A percentile compares a stretch with the other conserved stretches of the same genome.
Evolutionary conservation across 2,113 vertebrate species (phyloP).

Genomic region (Rousettus leschenaultii): DNA sequence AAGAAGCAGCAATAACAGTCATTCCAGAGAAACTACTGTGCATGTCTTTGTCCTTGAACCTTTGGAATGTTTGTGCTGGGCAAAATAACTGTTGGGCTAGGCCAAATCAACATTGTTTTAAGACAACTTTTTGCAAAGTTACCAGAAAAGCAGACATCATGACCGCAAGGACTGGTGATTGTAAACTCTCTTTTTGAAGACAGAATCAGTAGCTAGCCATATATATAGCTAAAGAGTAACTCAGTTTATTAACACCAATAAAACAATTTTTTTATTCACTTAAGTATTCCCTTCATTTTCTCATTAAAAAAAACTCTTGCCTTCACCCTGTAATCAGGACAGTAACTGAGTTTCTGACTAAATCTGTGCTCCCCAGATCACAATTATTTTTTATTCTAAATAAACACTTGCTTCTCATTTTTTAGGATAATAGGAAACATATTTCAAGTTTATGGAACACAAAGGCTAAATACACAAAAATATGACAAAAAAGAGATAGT

Average conservation of each 20-base stretch:
- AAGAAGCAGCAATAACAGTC: not conserved
- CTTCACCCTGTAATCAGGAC: not conserved
- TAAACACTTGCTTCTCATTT: not conserved
- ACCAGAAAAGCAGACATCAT: not conserved
- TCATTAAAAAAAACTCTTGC: not conserved
- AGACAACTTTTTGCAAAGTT: too few species aligned
- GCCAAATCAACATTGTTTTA: too few species aligned
- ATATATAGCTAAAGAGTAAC: not conserved
- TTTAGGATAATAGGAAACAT: not conserved
- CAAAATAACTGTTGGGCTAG: not conserved
- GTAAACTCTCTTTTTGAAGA: not conserved
- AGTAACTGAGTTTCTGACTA: not conserved
- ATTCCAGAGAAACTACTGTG: not conserved
- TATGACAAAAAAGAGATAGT: not conserved
- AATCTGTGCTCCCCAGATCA: not conserved
- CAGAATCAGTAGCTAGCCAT: not conserved
- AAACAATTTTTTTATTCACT: not conserved
- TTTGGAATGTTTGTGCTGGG: not conserved
- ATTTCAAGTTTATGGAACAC: not conserved
- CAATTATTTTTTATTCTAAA: not conserved
- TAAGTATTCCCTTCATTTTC: not conserved
- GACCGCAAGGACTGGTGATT: not conserved
- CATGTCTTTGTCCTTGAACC: not conserved
- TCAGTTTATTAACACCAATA: not conserved
- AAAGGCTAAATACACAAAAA: not conserved